Conservation (phyloP, 92 coral and sea anemone species). For the Scolanthus callimorphus region DNA sequence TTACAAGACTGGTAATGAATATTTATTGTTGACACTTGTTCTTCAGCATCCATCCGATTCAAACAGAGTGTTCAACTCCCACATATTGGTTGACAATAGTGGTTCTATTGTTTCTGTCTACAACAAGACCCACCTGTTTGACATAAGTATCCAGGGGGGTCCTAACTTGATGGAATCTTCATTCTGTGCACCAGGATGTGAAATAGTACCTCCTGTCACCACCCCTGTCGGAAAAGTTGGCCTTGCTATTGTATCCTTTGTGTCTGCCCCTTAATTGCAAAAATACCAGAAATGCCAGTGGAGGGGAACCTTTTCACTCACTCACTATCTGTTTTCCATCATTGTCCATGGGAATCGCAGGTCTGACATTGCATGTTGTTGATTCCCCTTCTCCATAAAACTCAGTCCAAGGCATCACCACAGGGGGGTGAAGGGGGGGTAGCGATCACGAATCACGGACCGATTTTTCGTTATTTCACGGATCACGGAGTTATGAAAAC, state of each 20-base stretch:
- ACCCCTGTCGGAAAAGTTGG: conserved; percentile 98
- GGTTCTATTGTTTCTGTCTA: conserved; percentile 69
- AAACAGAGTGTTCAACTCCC: conserved; percentile 56
- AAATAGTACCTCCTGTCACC: conserved; percentile 69
- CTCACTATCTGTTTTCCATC: no score
- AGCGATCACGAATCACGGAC: no score
- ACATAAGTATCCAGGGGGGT: conserved; percentile 73
- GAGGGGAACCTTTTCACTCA: no score
- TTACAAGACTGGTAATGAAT: no score
- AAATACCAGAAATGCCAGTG: no score
- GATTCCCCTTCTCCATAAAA: no score
- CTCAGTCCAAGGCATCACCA: no score
- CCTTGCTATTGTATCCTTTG: conserved; percentile 90
- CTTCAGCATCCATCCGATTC: conserved; percentile 57
- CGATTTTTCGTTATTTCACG: no score
- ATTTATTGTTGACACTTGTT: neutral
- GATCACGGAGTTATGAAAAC: no score
- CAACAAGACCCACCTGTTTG: conserved; percentile 81
- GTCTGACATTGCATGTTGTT: no score
- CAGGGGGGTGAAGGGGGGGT: no score
- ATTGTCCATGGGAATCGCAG: no score
- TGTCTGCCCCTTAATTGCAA: neutral
- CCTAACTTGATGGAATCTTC: conserved; percentile 78
- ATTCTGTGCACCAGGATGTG: conserved; percentile 57
- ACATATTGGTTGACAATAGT: conserved; percentile 66